These are phyloP conservation scores for Sylvicapra grimmia DNA, from an alignment of 2,113 vertebrate genomes.

Conservation along the genomic window DNA sequence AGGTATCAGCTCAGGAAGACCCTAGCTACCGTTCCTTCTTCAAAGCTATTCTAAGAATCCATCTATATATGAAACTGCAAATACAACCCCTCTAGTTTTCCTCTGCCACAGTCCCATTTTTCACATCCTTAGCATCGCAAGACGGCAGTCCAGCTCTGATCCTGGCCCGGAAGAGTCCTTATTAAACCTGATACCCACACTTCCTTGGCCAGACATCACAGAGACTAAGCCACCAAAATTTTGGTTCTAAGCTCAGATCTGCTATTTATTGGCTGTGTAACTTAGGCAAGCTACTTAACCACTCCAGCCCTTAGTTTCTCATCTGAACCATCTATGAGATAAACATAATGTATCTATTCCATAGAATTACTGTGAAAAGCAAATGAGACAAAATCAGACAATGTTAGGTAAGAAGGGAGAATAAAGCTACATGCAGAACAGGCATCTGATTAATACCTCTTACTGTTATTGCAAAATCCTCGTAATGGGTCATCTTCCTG, in stretches of 20 bases:
- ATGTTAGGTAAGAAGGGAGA: neutral
- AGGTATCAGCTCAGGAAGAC: neutral
- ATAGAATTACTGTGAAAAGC: neutral
- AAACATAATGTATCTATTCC: neutral
- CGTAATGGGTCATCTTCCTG: neutral
- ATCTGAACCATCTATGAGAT: neutral
- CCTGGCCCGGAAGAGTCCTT: neutral
- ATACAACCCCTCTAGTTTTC: neutral
- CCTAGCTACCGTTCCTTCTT: neutral
- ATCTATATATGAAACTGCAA: neutral
- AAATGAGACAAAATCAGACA: neutral
- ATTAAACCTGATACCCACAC: neutral
- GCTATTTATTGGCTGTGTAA: neutral
- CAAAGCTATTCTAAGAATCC: neutral
- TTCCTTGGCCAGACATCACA: neutral
- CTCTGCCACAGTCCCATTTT: neutral
- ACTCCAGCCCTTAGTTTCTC: neutral
- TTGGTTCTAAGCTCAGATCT: neutral
- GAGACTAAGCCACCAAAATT: neutral
- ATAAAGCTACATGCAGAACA: neutral
- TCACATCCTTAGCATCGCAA: neutral
- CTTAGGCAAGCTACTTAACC: neutral
- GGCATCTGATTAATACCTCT: neutral
- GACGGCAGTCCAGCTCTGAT: neutral
- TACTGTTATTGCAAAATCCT: neutral